These are phyloP conservation scores for Melanaphis sacchari DNA, from an alignment of 1,140 invertebrate genomes.

Conservation along the genomic window DNA sequence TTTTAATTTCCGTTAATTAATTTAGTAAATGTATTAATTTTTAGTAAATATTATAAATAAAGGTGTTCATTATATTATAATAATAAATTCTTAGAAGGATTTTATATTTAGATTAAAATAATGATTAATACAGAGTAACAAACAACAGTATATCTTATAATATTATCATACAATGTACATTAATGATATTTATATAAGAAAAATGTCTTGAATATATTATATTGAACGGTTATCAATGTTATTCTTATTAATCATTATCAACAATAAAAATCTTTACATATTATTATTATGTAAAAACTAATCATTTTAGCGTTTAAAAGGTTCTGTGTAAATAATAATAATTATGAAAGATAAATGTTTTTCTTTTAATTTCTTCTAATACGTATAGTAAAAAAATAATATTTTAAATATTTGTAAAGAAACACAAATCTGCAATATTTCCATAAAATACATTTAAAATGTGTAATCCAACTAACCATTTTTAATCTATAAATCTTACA, in stretches of 20 bases:
- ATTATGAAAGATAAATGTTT: neutral
- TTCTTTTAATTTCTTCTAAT: neutral
- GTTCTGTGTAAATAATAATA: neutral
- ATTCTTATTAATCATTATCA: neutral
- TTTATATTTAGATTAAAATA: slow-evolving; percentile 18
- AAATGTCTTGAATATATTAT: neutral
- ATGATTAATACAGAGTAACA: neutral
- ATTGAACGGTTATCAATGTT: neutral
- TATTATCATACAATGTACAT: neutral
- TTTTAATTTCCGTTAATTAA: neutral
- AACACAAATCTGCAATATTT: neutral
- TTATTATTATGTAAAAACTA: neutral
- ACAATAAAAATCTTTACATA: neutral
- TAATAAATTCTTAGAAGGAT: neutral
- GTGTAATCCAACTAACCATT: neutral
- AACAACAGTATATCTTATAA: neutral
- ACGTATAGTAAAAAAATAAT: neutral
- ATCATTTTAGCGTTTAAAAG: neutral
- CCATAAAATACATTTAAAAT: neutral
- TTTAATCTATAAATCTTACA: neutral
- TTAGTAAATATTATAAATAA: neutral
- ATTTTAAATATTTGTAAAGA: neutral
- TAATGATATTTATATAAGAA: neutral
- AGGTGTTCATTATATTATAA: neutral
- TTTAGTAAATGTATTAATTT: neutral